Percentiles rank a stretch among this genome's conserved stretches.
phyloP scores from a whole-genome alignment of 2,888 invertebrate genomes.

The Theretra japonica region DNA sequence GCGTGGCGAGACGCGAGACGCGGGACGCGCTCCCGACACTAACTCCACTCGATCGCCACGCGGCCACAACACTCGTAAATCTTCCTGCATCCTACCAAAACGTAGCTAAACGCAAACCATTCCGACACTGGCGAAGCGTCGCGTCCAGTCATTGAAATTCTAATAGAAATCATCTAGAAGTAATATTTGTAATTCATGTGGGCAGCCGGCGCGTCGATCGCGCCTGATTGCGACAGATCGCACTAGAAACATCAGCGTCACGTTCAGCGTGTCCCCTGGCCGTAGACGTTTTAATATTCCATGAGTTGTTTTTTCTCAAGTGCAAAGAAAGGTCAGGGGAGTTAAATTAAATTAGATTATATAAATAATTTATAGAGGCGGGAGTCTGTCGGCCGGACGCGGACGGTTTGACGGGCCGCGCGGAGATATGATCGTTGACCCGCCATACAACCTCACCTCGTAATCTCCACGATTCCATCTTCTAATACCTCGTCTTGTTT shows the following conservation, averaged over 20 bases:
- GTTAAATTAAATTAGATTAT: slow-evolving; percentile 83
- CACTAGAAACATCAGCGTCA: slow-evolving; percentile 30
- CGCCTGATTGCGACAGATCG: neutral
- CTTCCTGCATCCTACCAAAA: slow-evolving; percentile 30
- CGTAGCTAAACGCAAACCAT: slow-evolving; percentile 17
- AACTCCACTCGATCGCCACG: slow-evolving; percentile 24
- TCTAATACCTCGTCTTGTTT: slow-evolving; percentile 81
- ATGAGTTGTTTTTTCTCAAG: slow-evolving; percentile 68
- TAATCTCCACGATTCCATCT: slow-evolving; percentile 80
- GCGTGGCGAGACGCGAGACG: slow-evolving; percentile 79
- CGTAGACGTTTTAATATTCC: slow-evolving; percentile 66
- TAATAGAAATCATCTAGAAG: slow-evolving; percentile 55
- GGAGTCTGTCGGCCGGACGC: slow-evolving; percentile 64
- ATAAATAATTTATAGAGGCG: slow-evolving; percentile 78
- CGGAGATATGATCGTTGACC: slow-evolving; percentile 81
- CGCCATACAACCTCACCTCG: slow-evolving; percentile 71
- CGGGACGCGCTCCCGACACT: slow-evolving; percentile 42
- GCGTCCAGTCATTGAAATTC: slow-evolving; percentile 46
- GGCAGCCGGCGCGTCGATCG: neutral
- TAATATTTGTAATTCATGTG: slow-evolving; percentile 57
- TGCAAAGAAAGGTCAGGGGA: slow-evolving; percentile 78
- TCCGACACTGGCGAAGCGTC: neutral
- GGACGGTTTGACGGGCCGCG: slow-evolving; percentile 79
- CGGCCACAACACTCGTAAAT: slow-evolving; percentile 25
- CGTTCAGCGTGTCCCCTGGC: slow-evolving; percentile 50